Evolutionary conservation across 2,888 invertebrate species (phyloP).

Genomic region (Teleogryllus oceanicus): DNA sequence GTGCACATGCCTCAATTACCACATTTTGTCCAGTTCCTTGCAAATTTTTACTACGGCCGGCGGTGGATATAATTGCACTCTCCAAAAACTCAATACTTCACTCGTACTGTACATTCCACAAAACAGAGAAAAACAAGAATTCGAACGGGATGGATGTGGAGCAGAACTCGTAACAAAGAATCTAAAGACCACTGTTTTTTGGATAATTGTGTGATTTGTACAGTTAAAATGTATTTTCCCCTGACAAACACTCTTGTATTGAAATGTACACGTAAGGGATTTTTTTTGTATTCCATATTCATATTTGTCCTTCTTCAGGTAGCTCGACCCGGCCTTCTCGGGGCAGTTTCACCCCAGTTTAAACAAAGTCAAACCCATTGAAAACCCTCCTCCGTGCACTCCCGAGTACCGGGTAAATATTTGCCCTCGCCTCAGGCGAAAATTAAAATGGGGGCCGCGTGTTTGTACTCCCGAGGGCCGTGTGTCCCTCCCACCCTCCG

Average conservation of each 20-base stretch:
- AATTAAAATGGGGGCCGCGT: conserved; percentile 18
- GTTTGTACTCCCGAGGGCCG: background rate
- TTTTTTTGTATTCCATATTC: background rate
- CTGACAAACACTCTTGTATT: background rate
- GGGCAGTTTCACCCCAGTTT: background rate
- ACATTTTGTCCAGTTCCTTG: too few relatives aligned
- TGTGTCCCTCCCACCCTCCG: background rate
- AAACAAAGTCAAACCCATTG: conserved; percentile 1
- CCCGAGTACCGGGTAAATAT: background rate
- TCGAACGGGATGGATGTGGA: too few relatives aligned
- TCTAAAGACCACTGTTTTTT: too few relatives aligned
- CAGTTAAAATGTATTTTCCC: background rate
- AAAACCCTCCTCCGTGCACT: background rate
- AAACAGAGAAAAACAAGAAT: too few relatives aligned
- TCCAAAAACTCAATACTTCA: too few relatives aligned
- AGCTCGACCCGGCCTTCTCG: background rate
- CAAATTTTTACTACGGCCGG: too few relatives aligned
- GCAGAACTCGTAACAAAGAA: too few relatives aligned
- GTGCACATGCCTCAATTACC: too few relatives aligned
- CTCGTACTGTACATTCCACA: too few relatives aligned
- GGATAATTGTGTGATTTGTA: too few relatives aligned
- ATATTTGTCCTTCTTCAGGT: background rate
- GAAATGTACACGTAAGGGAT: background rate
- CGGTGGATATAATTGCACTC: too few relatives aligned
- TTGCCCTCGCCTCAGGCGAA: conserved; percentile 18